Percentiles rank a stretch among this genome's conserved stretches.
Evolutionary conservation across 2,797 vertebrate genomes (phyloP).

Genomic region (Tokudaia muenninki): DNA sequence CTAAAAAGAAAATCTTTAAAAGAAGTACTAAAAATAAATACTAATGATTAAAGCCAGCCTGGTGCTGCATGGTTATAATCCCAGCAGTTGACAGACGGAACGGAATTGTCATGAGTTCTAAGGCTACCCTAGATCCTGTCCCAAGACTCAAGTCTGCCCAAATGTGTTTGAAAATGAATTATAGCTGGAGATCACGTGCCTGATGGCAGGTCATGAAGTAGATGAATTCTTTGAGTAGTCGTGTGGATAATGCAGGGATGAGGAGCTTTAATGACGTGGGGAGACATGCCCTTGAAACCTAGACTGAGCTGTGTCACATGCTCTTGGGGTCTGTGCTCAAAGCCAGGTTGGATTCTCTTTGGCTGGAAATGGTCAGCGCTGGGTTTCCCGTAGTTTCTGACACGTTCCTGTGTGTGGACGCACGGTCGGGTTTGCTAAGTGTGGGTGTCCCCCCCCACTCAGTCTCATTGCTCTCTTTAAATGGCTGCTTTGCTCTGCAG

Average conservation of each 20-base stretch:
- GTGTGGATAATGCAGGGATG: background rate
- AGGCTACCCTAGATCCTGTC: background rate
- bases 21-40: background rate
- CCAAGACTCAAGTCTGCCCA: background rate
- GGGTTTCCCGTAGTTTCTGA: background rate
- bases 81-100: background rate
- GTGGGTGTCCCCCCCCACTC: fast-evolving
- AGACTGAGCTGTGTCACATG: background rate
- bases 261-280: background rate
- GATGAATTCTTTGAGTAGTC: background rate
- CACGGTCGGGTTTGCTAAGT: fast-evolving
- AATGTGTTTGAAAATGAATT: background rate
- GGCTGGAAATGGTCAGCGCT: background rate
- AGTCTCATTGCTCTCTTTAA: background rate
- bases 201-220: background rate
- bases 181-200: background rate
- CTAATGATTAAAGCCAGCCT: background rate
- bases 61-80: background rate
- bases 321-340: background rate
- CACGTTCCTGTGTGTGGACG: fast-evolving
- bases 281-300: background rate
- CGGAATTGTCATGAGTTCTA: background rate
- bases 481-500: constrained; percentile 84
- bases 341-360: background rate
- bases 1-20: background rate